Base-by-base conservation (phyloP, 2,888 invertebrate genomes). In the Mechanitis mazaeus region DNA sequence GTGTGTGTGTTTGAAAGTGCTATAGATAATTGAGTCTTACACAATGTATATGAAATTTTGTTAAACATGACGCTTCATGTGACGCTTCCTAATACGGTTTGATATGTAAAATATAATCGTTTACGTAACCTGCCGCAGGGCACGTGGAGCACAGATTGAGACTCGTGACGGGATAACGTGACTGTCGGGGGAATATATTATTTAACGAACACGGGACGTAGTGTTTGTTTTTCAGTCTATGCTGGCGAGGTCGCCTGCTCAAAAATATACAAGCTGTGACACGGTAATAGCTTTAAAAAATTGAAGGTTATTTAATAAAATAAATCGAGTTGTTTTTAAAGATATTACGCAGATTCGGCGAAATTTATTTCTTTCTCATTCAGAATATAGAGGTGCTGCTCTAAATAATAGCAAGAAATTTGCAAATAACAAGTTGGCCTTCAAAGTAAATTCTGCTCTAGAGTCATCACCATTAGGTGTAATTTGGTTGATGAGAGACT, bases 161-260 rank as follows among this genome's bases (percentile, higher is more conserved):
- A 80, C 83, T 71, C 82, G 84, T 82, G 85, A 75, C 69, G 63
- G 64, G 62, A 64, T 78, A 82, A 84, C 84, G 86, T 84, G 84
- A 84, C 69, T 71, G 68, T 62, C 69, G 11, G 3, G 64, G 69
- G 72, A 68, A 67, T 67, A 72, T 60, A 67, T 68, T 68, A 69
- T 63, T 61, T 63, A 67, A 31, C 33, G 60, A 47, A 45, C 57
- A 56, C 62, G 46, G 55, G 54, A 45, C 55, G 11, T 38, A 42
- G 53, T 58, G 55, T 62, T 60, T 60, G 63, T 61, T 60, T 60
- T 57, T 59, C 45, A 62, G 31, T 58, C 54, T 28, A 55, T 33
- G 55, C 35, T 45, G 54, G n/a, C 46, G 59, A 65, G 63, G 65
- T 59, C 59, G 53, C 46, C 45, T 45, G 56, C 46, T 54, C 57